Evolutionary conservation across 2,888 invertebrate species (phyloP).

Genomic region (Hydraecia micacea): DNA sequence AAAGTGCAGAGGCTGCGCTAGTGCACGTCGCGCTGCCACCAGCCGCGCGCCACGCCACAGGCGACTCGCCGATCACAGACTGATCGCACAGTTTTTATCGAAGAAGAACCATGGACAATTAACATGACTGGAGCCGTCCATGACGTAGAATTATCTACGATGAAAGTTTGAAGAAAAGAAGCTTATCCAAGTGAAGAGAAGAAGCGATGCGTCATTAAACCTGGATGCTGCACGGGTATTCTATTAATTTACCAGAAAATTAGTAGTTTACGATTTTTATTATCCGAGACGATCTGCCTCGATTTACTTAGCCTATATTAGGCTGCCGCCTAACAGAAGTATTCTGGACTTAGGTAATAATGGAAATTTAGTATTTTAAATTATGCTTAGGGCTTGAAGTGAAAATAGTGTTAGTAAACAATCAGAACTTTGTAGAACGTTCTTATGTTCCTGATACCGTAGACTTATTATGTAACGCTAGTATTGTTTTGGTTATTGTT

Average conservation of each 20-base stretch:
- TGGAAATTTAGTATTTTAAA: slow-evolving; percentile 76
- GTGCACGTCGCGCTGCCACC: not conserved
- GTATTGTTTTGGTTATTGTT: slow-evolving; percentile 68
- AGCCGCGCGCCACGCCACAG: slow-evolving; percentile 16
- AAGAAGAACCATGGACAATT: slow-evolving; percentile 7
- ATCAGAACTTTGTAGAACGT: slow-evolving; percentile 56
- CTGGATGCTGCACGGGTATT: slow-evolving; percentile 14
- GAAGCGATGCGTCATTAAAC: slow-evolving; percentile 2
- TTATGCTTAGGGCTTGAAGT: slow-evolving; percentile 49
- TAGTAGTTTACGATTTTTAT: slow-evolving; percentile 30
- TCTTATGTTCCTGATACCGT: slow-evolving; percentile 59
- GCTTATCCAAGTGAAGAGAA: slow-evolving; percentile 23
- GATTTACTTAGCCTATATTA: slow-evolving; percentile 77
- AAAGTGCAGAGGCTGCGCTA: slow-evolving; percentile 67
- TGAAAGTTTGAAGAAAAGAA: slow-evolving; percentile 5
- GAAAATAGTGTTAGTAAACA: slow-evolving; percentile 34
- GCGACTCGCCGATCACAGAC: slow-evolving; percentile 10
- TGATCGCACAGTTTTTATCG: slow-evolving; percentile 13
- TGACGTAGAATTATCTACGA: slow-evolving; percentile 15
- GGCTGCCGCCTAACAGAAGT: slow-evolving; percentile 83
- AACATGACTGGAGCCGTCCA: slow-evolving; percentile 16
- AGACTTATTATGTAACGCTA: slow-evolving; percentile 65
- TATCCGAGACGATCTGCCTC: slow-evolving; percentile 65
- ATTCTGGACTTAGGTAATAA: slow-evolving; percentile 82
- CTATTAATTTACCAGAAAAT: slow-evolving; percentile 41